These are phyloP conservation scores for Synanthedon vespiformis DNA, from an alignment of 2,888 invertebrate genomes.

Conservation along the genomic window DNA sequence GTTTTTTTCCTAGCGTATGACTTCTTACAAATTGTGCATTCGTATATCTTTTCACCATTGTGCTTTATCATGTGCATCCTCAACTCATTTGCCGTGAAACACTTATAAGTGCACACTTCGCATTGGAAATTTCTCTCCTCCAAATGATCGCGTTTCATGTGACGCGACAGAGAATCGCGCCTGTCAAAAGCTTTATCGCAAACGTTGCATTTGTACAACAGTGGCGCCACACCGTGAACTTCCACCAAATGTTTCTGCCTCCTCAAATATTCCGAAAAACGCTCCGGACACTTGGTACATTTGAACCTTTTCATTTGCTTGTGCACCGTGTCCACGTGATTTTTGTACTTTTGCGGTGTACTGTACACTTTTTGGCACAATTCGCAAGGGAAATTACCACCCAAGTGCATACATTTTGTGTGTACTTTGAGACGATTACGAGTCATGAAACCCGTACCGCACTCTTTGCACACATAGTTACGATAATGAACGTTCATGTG, in stretches of 20 bases:
- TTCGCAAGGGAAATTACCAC: slow-evolving; percentile 32
- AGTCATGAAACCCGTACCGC: slow-evolving; percentile 48
- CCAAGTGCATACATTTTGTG: slow-evolving; percentile 34
- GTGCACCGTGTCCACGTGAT: slow-evolving; percentile 38
- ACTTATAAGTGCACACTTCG: slow-evolving; percentile 6
- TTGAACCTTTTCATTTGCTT: slow-evolving; percentile 38
- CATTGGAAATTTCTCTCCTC: slow-evolving; percentile 7
- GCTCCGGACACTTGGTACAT: slow-evolving; percentile 41
- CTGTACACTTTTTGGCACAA: slow-evolving; percentile 38
- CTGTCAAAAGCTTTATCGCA: slow-evolving; percentile 34
- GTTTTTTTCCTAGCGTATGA: slow-evolving; percentile 49
- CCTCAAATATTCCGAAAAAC: slow-evolving; percentile 42
- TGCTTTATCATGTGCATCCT: slow-evolving; percentile 45
- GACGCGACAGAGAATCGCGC: slow-evolving; percentile 19
- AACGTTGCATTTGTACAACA: slow-evolving; percentile 45
- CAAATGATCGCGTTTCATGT: slow-evolving; percentile 7
- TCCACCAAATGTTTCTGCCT: slow-evolving; percentile 47
- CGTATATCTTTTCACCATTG: slow-evolving; percentile 35
- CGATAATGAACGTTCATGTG: slow-evolving; percentile 57
- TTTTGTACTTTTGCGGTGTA: slow-evolving; percentile 38
- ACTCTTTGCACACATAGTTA: slow-evolving; percentile 49
- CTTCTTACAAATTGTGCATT: slow-evolving; percentile 50
- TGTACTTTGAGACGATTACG: slow-evolving; percentile 45
- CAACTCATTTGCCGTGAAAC: slow-evolving; percentile 36
- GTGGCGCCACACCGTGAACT: slow-evolving; percentile 32